Conservation (phyloP, 2,888 invertebrate species). For the Laothoe populi region DNA sequence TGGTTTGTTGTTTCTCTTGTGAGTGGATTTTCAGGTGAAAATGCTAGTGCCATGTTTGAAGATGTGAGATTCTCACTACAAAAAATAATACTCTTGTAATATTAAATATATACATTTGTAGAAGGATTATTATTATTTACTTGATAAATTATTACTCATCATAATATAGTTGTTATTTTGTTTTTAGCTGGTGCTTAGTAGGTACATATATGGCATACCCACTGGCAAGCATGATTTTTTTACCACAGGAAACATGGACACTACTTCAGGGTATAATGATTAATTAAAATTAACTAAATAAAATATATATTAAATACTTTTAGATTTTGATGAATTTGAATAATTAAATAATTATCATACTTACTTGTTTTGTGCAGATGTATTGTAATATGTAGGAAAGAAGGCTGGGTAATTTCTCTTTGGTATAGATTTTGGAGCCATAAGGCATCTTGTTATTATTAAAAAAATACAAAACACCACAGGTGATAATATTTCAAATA, state of each 20-base stretch:
- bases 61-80: conserved; percentile 66
- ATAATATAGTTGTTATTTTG: too few relatives aligned
- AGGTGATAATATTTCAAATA: conserved; percentile 89
- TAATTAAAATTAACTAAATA: too few relatives aligned
- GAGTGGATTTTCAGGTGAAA: conserved; percentile 73
- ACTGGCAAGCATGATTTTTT: too few relatives aligned
- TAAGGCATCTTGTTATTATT: conserved; percentile 88
- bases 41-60: conserved; percentile 67
- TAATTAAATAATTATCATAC: conserved; percentile 40
- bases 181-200: too few relatives aligned
- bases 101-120: neutral
- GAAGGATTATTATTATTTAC: too few relatives aligned
- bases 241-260: too few relatives aligned
- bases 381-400: conserved; percentile 72
- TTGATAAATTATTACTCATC: neutral
- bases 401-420: conserved; percentile 64
- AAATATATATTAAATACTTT: too few relatives aligned
- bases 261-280: too few relatives aligned
- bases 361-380: conserved; percentile 66
- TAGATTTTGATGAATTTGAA: too few relatives aligned
- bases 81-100: conserved; percentile 2
- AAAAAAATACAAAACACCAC: conserved; percentile 88
- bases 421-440: conserved; percentile 84
- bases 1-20: conserved; percentile 66
- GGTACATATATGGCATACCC: too few relatives aligned